Conservation (phyloP, 2,888 invertebrate species). For the Drosophila quinaria region DNA sequence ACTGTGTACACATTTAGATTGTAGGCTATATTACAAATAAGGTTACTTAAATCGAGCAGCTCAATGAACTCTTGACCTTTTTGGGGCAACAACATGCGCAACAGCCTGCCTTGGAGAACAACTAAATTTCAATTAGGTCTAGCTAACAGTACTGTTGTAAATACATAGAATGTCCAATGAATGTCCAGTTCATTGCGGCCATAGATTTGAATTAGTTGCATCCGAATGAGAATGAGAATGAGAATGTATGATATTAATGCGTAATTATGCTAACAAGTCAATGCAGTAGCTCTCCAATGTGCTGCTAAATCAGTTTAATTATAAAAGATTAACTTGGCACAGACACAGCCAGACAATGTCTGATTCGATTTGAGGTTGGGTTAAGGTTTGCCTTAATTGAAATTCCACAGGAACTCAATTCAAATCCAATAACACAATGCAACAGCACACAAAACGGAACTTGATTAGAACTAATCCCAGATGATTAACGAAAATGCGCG, state of each 20-base stretch:
- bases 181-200: constrained; percentile 54
- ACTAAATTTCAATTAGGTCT: constrained; percentile 78
- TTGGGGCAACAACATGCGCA: background rate
- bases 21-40: background rate
- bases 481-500: constrained; percentile 78
- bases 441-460: constrained; percentile 48
- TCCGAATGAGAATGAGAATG: constrained; percentile 38
- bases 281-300: constrained; percentile 30
- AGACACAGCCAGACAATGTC: constrained; percentile 21
- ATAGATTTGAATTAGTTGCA: constrained; percentile 67
- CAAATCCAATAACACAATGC: constrained; percentile 73
- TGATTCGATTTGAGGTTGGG: constrained; percentile 3
- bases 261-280: constrained; percentile 79
- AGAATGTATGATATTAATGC: constrained; percentile 76
- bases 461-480: constrained; percentile 75
- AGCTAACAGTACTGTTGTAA: constrained; percentile 23
- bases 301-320: constrained; percentile 76
- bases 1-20: background rate
- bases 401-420: constrained; percentile 72
- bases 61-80: constrained; percentile 54
- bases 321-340: constrained; percentile 75
- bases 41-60: constrained; percentile 20
- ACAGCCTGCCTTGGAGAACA: constrained; percentile 25
- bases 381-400: constrained; percentile 63
- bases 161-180: constrained; percentile 53